Evolutionary conservation across 2,888 invertebrate genomes (phyloP).

Genomic region (Erebia palarica): DNA sequence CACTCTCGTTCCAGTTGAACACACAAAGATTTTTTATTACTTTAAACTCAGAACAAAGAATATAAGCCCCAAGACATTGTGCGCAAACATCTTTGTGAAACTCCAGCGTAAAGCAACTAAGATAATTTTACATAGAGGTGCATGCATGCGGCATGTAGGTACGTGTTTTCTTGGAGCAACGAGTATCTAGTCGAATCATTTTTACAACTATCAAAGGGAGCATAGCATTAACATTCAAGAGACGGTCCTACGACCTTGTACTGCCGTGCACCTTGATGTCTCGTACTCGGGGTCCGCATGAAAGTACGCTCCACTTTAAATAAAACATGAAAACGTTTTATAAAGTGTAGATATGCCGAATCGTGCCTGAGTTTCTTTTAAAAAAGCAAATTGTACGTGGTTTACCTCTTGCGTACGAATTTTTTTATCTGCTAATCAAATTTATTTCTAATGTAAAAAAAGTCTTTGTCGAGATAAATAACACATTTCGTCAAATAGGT

Average conservation of each 20-base stretch:
- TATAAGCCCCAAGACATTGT: conserved; percentile 49
- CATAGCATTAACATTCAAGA: conserved; percentile 75
- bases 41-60: conserved; percentile 47
- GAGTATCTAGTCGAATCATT: conserved; percentile 64
- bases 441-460: no score
- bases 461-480: no score
- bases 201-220: conserved; percentile 75
- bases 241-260: conserved; percentile 70
- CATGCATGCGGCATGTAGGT: conserved; percentile 47
- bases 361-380: conserved; percentile 32
- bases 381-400: conserved; percentile 14
- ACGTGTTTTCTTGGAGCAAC: conserved; percentile 40
- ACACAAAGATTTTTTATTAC: conserved; percentile 44
- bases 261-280: conserved; percentile 54
- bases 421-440: background rate
- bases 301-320: conserved; percentile 54
- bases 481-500: no score
- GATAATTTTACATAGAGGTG: conserved; percentile 46
- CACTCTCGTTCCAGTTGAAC: conserved; percentile 32
- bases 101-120: conserved; percentile 45
- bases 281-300: conserved; percentile 49
- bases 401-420: conserved; percentile 15
- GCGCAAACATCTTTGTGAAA: conserved; percentile 48
- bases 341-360: conserved; percentile 52
- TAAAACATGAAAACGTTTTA: conserved; percentile 60